Conservation (phyloP, 2,797 vertebrate genomes). For the Lithobates pipiens region DNA sequence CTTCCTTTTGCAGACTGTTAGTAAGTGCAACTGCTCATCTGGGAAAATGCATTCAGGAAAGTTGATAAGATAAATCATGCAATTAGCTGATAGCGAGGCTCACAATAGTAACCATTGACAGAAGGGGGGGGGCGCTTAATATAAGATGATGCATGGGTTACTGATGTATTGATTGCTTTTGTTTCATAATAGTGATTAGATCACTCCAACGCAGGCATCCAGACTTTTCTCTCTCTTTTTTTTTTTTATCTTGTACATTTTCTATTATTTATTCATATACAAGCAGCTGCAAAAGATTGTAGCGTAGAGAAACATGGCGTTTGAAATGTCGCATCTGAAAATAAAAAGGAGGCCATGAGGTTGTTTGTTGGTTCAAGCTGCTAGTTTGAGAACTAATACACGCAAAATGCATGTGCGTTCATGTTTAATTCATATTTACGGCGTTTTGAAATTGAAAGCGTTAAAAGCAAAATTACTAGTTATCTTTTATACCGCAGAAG, state of each 20-base stretch:
- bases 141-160: neutral
- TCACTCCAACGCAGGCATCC: neutral
- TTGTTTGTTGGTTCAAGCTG: neutral
- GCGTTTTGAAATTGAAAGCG: neutral
- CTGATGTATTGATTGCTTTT: slow-evolving; percentile 28
- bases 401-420: neutral
- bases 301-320: neutral
- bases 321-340: neutral
- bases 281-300: neutral
- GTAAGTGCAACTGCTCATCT: slow-evolving; percentile 13
- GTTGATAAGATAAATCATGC: slow-evolving; percentile 53
- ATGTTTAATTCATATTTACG: neutral
- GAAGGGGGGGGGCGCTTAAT: neutral
- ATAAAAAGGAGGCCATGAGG: neutral
- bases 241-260: neutral
- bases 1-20: slow-evolving; percentile 47
- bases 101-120: slow-evolving; percentile 11
- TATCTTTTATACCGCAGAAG: too few species aligned
- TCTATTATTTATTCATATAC: neutral
- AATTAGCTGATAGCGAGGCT: slow-evolving; percentile 41
- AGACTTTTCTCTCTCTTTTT: neutral
- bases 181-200: slow-evolving; percentile 1
- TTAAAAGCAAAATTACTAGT: too few species aligned
- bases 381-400: neutral
- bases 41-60: slow-evolving; percentile 39